Evolutionary conservation across 2,888 invertebrate species (phyloP), one percentile per base, ranked within the genome.

Genomic region (Oscheius sp.): DNA sequence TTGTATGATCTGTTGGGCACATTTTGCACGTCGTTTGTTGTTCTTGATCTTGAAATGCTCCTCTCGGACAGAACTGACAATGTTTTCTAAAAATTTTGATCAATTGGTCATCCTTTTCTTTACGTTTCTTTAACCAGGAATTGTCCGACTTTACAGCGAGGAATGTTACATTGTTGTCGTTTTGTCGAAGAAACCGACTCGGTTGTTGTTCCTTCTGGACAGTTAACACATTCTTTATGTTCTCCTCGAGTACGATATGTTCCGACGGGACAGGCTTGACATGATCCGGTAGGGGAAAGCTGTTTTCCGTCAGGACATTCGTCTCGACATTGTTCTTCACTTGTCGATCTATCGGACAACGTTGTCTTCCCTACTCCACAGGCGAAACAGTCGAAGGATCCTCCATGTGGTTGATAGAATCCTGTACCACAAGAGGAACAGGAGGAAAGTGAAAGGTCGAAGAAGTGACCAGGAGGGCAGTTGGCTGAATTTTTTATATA

Each of bases 1-100:
- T 96, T 85, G 94, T 96, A 8, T 94, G 94, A 75, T 95, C 95
- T 81, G 91, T 90, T 0, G 95, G 94, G 87, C 97, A 97, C 73
- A 92, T 91, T 54, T 92, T 89, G 87, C 97, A 97, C 0, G 92
- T 90, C 1, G 94, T 93, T 89, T 95, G 94, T 47, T 94, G 90
- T 71, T 93, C 93, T 82, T 92, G 91, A 84, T 94, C 94, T 88
- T 96, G 96, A 88, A 94, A 97, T 86, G 91, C 94, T 17, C 96
- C 97, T 81, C 92, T 90, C 0, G 93, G 92, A 86, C 97, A 97
- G 86, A 92, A 91, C 0, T 93, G 92, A 87, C 97, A 97, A 68
- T 94, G 94, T 71, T 92, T 90, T 12, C 82, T 83, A 69, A 22
- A 82, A 80, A 6, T 20, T 9, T 49, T 49, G 49, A 17, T 8